A percentile compares a stretch with the other conserved stretches of the same genome.
Evolutionary conservation across 2,113 vertebrate genomes (phyloP).

Genomic region (Sebastes schlegelii): DNA sequence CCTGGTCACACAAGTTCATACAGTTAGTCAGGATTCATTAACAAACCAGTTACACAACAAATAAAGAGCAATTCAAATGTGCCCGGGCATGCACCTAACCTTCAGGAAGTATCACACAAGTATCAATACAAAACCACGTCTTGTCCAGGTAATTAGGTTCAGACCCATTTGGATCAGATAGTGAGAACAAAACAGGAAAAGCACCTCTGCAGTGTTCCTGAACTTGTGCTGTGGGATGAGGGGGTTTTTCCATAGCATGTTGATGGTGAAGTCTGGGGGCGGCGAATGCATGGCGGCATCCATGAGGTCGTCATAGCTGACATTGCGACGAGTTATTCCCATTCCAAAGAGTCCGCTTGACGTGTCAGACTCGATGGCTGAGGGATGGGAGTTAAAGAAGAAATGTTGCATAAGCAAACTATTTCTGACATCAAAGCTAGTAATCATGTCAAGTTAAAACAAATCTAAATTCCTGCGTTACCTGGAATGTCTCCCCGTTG

Average conservation of each 20-base stretch:
- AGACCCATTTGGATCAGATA: neutral
- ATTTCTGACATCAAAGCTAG: neutral
- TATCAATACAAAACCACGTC: conserved; percentile 2
- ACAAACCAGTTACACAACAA: conserved; percentile 29
- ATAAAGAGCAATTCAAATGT: conserved; percentile 1
- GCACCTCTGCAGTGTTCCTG: conserved; percentile 88
- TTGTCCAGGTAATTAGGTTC: neutral
- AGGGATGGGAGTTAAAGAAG: neutral
- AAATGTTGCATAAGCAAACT: neutral
- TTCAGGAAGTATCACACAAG: conserved; percentile 1
- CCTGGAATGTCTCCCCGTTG: conserved; percentile 75
- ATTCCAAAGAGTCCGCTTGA: conserved; percentile 80
- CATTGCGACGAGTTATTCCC: conserved; percentile 84
- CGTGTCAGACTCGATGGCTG: conserved; percentile 73
- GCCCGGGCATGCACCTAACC: neutral
- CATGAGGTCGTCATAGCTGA: conserved; percentile 92
- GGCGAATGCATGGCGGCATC: conserved; percentile 90
- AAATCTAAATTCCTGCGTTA: conserved; percentile 31
- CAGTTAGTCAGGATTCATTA: conserved; percentile 31
- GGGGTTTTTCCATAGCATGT: conserved; percentile 89
- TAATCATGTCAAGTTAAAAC: too few relatives aligned
- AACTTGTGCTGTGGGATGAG: conserved; percentile 92
- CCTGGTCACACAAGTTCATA: conserved; percentile 78
- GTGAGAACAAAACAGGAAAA: neutral
- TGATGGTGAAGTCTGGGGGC: conserved; percentile 86